Evolutionary conservation across 1,140 invertebrate species (phyloP).

Genomic region (Archivesica marissinica): DNA sequence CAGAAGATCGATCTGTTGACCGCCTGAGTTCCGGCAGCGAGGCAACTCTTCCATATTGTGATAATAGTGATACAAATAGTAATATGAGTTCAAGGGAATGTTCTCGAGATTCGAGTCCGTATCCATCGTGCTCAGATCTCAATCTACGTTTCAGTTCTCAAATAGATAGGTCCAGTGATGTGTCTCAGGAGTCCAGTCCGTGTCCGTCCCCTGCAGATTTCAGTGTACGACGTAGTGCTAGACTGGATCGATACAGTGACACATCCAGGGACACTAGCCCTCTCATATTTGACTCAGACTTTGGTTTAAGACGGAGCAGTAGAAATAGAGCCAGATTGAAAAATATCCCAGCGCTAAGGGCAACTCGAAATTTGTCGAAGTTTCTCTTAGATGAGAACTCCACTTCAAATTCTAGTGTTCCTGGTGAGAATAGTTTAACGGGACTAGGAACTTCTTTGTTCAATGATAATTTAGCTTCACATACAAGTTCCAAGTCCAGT

Average conservation of each 20-base stretch:
- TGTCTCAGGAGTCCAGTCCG: slow-evolving; percentile 56
- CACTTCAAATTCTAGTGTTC: slow-evolving; percentile 6
- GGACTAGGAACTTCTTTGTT: slow-evolving; percentile 20
- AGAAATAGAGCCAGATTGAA: slow-evolving; percentile 52
- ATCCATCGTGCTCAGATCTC: slow-evolving; percentile 38
- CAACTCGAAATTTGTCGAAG: slow-evolving; percentile 18
- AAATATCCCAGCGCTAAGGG: slow-evolving; percentile 48
- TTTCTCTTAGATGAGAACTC: slow-evolving; percentile 59
- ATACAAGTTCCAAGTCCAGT: slow-evolving; percentile 34
- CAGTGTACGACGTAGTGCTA: slow-evolving; percentile 1
- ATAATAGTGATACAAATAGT: slow-evolving; percentile 61
- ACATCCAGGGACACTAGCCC: slow-evolving; percentile 57
- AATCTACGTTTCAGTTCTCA: slow-evolving; percentile 19
- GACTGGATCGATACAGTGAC: slow-evolving; percentile 43
- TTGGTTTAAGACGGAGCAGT: slow-evolving; percentile 53
- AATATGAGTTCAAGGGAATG: slow-evolving; percentile 35
- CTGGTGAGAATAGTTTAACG: slow-evolving; percentile 45
- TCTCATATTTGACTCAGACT: slow-evolving; percentile 56
- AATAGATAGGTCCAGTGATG: slow-evolving; percentile 43
- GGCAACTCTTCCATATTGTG: slow-evolving; percentile 60
- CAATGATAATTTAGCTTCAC: background rate
- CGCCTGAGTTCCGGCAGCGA: slow-evolving; percentile 50
- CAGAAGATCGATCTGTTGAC: slow-evolving; percentile 28
- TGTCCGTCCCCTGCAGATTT: slow-evolving; percentile 45
- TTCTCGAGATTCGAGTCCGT: slow-evolving; percentile 46